Evolutionary conservation across 1,140 invertebrate species (phyloP).

Genomic region (Procambarus clarkii): DNA sequence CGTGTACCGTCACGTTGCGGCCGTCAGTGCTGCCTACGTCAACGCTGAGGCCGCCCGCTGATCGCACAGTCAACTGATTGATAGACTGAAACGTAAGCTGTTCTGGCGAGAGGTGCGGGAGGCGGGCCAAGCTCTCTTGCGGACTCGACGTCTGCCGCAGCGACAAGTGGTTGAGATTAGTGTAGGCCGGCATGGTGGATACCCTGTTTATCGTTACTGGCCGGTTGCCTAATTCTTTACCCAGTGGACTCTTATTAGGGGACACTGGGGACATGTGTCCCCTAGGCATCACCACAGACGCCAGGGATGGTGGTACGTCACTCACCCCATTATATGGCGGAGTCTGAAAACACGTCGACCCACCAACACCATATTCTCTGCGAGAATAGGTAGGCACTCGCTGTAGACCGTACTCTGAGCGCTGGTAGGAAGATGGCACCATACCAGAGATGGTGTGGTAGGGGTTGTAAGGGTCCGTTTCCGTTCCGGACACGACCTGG

Average conservation of each 20-base stretch:
- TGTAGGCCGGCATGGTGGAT: neutral
- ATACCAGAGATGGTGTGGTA: slow-evolving; percentile 58
- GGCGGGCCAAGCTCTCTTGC: neutral
- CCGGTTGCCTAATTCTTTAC: neutral
- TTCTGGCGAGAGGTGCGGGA: neutral
- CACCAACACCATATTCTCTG: slow-evolving; percentile 43
- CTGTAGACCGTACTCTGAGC: slow-evolving; percentile 3
- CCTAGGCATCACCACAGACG: slow-evolving; percentile 17
- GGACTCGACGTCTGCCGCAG: too few species aligned
- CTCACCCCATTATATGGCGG: neutral
- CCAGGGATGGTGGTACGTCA: slow-evolving; percentile 17
- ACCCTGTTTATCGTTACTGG: neutral
- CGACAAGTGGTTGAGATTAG: neutral
- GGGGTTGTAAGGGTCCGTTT: slow-evolving; percentile 4
- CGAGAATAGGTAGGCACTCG: slow-evolving; percentile 7
- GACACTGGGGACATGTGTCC: neutral
- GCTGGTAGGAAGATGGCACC: slow-evolving; percentile 17
- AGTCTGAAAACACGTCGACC: neutral
- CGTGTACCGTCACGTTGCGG: slow-evolving; percentile 29
- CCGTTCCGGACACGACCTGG: neutral
- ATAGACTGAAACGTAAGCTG: slow-evolving; percentile 16
- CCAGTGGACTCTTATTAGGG: neutral
- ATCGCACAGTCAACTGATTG: slow-evolving; percentile 52
- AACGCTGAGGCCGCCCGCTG: slow-evolving; percentile 44
- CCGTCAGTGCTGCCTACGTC: slow-evolving; percentile 58